Base-by-base conservation (phyloP, 2,888 invertebrate genomes). In the Muschampia plurimacula region DNA sequence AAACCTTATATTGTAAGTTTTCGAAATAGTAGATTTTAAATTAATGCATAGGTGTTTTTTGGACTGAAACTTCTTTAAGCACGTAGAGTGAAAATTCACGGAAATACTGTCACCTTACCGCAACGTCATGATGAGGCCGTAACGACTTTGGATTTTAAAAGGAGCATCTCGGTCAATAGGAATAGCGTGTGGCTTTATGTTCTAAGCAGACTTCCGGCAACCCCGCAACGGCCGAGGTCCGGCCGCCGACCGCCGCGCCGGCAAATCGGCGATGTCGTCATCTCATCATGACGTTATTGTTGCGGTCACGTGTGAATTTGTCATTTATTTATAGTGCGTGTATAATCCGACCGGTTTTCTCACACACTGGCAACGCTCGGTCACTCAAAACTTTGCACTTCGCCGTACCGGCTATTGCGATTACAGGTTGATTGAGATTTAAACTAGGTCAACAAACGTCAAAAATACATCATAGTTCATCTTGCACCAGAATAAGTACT, bases 311-410 rank as follows among this genome's bases (percentile, higher is more conserved):
- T 70, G 67, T 70, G 66, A 67, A 67, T 75, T 70, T 75, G 70
- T 72, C 74, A 60, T 59, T 59, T 75, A 74, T 75, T 74, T 76
- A 70, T 70, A 74, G 60, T 69, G 52, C 60, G 52, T 65, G 6
- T 66, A 65, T 72, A 63, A 67, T 62, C 66, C 68, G 39, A 66
- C 71, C 60, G 41, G 44, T 46, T 64, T 15, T 12, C 15, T 2
- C 62, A n/a, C 62, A 15, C 62, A 15, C 52, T 4, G 52, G 5
- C 13, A 49, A 46, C 44, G 63, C 62, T 49, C 36, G 4, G 55
- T 49, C 36, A 32, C 22, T n/a, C 10, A 10, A 8, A 39, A 59
- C 73, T 52, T 64, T 49, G 36, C 39, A 59, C 52, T 52, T n/a
- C 12, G 2, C 2, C 12, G 28, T 36, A 13, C 15, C 28, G 2